Conservation (phyloP, 2,888 invertebrate genomes). For the Tineola bisselliella region DNA sequence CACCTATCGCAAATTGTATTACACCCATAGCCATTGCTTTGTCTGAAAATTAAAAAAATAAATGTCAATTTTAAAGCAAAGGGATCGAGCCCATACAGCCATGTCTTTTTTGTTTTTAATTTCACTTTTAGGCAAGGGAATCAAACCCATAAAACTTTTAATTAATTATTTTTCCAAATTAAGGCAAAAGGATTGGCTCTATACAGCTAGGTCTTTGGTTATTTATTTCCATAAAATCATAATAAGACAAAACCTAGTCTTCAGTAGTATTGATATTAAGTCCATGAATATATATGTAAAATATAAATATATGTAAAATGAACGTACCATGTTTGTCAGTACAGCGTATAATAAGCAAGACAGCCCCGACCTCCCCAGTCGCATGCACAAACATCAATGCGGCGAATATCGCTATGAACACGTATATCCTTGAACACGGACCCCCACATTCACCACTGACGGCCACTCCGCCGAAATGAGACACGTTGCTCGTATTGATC, state of each 20-base stretch:
- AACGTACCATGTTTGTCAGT: conserved; percentile 79
- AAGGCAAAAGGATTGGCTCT: too few relatives aligned
- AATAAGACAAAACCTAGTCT: too few relatives aligned
- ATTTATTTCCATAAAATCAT: too few relatives aligned
- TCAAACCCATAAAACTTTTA: too few relatives aligned
- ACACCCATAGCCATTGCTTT: conserved; percentile 95
- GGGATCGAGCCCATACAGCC: too few relatives aligned
- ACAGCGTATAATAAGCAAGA: conserved; percentile 88
- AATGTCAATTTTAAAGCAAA: too few relatives aligned
- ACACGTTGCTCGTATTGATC: neutral
- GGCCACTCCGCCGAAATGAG: conserved; percentile 58
- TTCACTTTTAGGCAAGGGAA: too few relatives aligned
- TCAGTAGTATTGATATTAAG: too few relatives aligned
- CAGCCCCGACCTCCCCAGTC: conserved; percentile 91
- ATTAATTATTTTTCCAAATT: too few relatives aligned
- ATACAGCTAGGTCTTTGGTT: too few relatives aligned
- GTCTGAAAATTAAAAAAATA: conserved; percentile 55
- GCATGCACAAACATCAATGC: conserved; percentile 91
- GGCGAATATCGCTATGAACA: conserved; percentile 82
- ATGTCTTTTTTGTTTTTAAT: too few relatives aligned
- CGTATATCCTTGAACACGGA: conserved; percentile 80
- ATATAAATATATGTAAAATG: neutral
- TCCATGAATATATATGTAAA: too few relatives aligned
- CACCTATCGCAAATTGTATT: conserved; percentile 91
- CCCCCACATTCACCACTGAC: conserved; percentile 83